Evolutionary conservation across 2,888 invertebrate species (phyloP).

Genomic region (Chironomus riparius): DNA sequence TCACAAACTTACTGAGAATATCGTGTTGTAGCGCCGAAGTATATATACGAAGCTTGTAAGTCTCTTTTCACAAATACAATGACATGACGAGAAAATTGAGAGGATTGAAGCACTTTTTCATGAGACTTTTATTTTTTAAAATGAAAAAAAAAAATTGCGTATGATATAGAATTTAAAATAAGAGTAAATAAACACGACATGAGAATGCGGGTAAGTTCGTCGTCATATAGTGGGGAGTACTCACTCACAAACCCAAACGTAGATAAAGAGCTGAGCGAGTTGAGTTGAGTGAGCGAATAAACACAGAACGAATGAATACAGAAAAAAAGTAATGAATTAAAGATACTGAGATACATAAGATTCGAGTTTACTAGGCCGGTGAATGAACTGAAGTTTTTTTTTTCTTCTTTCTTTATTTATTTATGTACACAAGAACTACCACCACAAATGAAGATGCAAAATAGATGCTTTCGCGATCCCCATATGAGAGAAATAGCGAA

Average conservation of each 20-base stretch:
- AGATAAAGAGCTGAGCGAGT: not conserved
- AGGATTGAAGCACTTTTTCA: not conserved
- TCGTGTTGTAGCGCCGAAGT: not conserved
- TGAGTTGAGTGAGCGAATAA: not conserved
- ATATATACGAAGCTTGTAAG: not conserved
- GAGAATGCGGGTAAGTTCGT: no score
- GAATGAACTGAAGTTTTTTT: slow-evolving; percentile 21
- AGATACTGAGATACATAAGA: slow-evolving; percentile 17
- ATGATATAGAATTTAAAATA: no score
- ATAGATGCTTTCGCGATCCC: slow-evolving; percentile 20
- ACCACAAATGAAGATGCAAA: slow-evolving; percentile 17
- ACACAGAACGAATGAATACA: not conserved
- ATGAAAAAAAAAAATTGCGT: no score
- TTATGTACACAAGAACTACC: slow-evolving; percentile 14
- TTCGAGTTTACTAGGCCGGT: slow-evolving; percentile 26
- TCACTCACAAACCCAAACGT: not conserved
- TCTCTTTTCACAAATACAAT: not conserved
- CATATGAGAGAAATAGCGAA: not conserved
- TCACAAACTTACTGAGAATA: not conserved
- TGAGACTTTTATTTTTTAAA: not conserved
- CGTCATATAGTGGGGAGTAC: not conserved
- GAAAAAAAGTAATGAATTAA: slow-evolving; percentile 4
- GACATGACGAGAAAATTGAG: not conserved
- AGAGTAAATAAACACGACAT: no score
- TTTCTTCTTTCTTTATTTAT: not conserved